Base-by-base conservation (phyloP, 2,888 invertebrate species). In the Deroplatys truncata region DNA sequence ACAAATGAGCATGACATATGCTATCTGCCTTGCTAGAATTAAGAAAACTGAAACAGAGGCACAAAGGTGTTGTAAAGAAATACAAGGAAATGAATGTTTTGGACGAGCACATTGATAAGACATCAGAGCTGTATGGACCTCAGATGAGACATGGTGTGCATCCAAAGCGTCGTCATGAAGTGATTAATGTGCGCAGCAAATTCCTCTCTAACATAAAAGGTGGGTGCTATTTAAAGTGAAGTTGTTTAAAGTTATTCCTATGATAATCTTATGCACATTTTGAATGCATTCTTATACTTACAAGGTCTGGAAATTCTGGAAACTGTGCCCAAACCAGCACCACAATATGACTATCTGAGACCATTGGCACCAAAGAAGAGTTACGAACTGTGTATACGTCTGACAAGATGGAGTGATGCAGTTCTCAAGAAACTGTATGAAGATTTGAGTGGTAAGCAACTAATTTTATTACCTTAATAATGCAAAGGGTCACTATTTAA, bases 371-470 rank as follows among this genome's bases (percentile, higher is more conserved):
- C 92, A 13, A 92, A 91, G 89, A 92, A 91, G 89, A 88, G 91
- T 8, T 91, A 91, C 49, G 92, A 92, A 89, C 92, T 96, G 1
- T 96, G 96, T 92, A 94, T 95, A 87, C 92, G 95, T 28, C 95
- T 95, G 93, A 96, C 96, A 1, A 95, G 95, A 93, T 96, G 96
- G 96, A 96, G 95, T 82, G 95, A 95, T 43, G 94, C 95, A 91
- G 95, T 95, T 91, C 91, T 96, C 86, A 94, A 94, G 92, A 93
- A 94, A 84, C 93, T 96, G 4, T 95, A 96, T 90, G 93, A 94
- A 84, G 96, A 96, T 91, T 92, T 96, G 10, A 95, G 94, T 92
- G 94, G 95, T 90, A 85, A 82, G 88, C 43, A 86, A 72, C 82
- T 82, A 10, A 13, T 43, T 43, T 13, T 43, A 43, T 43, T 43